A percentile compares a stretch with the other conserved stretches of the same genome.
Evolutionary conservation across 2,888 invertebrate species (phyloP).

Genomic region (Pterostichus niger): DNA sequence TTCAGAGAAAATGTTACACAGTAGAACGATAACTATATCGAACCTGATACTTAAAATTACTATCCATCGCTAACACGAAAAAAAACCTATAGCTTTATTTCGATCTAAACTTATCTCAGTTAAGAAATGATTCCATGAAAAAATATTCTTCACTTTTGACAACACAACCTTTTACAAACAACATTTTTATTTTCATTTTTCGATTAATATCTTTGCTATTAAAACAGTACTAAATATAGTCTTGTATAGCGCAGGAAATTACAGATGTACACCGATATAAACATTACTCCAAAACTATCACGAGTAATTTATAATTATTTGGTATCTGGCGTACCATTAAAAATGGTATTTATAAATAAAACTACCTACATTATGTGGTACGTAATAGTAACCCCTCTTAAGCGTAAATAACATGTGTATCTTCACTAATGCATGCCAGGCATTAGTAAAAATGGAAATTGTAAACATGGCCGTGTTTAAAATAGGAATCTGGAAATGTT

Average conservation of each 20-base stretch:
- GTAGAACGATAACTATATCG: conserved; percentile 45
- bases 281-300: conserved; percentile 41
- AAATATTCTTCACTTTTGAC: not conserved
- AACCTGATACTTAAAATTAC: conserved; percentile 39
- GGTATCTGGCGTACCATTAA: conserved; percentile 48
- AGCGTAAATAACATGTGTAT: conserved; percentile 58
- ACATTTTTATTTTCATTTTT: conserved; percentile 32
- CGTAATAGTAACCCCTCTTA: conserved; percentile 62
- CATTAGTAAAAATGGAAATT: conserved; percentile 64
- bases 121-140: conserved; percentile 33
- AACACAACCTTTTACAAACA: conserved; percentile 5
- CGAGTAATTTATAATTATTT: conserved; percentile 47
- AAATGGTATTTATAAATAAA: conserved; percentile 54
- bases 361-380: conserved; percentile 52
- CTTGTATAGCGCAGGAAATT: conserved; percentile 3
- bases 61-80: conserved; percentile 7
- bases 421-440: conserved; percentile 57
- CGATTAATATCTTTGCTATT: too few relatives aligned
- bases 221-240: too few relatives aligned
- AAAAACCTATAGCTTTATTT: conserved; percentile 42
- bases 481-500: conserved; percentile 62
- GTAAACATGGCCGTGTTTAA: conserved; percentile 64
- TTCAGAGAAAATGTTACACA: conserved; percentile 59
- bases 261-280: conserved; percentile 33
- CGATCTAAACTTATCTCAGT: conserved; percentile 14